These are phyloP conservation scores for Yponomeuta malinellus DNA, from an alignment of 2,888 invertebrate genomes.

Conservation along the genomic window DNA sequence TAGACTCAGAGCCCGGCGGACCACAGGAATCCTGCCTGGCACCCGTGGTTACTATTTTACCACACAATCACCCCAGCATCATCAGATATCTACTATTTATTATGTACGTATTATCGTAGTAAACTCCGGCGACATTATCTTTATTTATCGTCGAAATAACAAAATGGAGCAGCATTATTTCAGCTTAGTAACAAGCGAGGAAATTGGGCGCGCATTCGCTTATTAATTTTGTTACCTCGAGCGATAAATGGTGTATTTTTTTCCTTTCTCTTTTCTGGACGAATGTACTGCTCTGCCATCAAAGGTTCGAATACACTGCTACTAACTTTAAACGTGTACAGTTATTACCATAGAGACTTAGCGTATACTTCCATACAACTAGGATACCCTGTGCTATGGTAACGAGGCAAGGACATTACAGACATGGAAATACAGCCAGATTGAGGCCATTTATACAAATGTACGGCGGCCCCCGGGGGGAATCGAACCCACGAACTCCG, in stretches of 20 bases:
- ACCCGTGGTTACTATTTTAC: too few species aligned
- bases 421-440: too few species aligned
- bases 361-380: too few species aligned
- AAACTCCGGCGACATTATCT: neutral
- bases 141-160: slow-evolving; percentile 5
- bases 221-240: slow-evolving; percentile 12
- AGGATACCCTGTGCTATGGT: too few species aligned
- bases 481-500: too few species aligned
- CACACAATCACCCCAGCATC: too few species aligned
- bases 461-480: too few species aligned
- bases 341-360: too few species aligned
- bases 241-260: slow-evolving; percentile 10
- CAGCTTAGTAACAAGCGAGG: neutral
- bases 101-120: neutral
- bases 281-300: neutral
- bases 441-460: too few species aligned
- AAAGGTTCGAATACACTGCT: neutral
- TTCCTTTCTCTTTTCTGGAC: neutral
- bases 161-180: neutral
- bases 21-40: too few species aligned
- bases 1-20: too few species aligned
- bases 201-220: slow-evolving; percentile 8
- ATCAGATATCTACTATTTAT: neutral
- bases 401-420: too few species aligned
- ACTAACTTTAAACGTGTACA: neutral